phyloP scores from a whole-genome alignment of 1,140 invertebrate genomes.

The Lordiphosa stackelbergi region DNA sequence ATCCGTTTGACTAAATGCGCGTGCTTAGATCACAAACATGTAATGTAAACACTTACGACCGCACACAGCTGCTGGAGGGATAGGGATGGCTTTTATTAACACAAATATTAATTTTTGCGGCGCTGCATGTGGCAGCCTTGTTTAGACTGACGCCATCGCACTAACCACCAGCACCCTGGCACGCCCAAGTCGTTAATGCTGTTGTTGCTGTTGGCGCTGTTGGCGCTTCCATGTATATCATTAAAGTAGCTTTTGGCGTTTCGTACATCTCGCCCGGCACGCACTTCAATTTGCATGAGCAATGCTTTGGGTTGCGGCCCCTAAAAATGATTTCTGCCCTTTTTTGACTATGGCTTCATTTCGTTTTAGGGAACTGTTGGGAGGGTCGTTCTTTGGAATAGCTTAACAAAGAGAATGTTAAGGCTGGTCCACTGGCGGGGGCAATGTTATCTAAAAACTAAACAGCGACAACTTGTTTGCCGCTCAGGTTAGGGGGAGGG shows the following conservation, averaged over 20 bases:
- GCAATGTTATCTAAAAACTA: slow-evolving; percentile 1
- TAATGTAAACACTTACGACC: slow-evolving; percentile 72
- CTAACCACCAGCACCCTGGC: slow-evolving; percentile 12
- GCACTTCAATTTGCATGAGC: slow-evolving; percentile 72
- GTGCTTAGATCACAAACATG: slow-evolving; percentile 67
- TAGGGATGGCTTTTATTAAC: slow-evolving; percentile 61
- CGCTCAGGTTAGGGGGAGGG: too few species aligned
- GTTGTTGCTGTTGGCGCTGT: slow-evolving; percentile 24
- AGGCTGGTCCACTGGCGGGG: not conserved
- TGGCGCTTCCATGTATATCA: slow-evolving; percentile 47
- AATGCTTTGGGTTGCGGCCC: slow-evolving; percentile 44
- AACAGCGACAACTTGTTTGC: slow-evolving; percentile 10
- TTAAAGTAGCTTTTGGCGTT: slow-evolving; percentile 33
- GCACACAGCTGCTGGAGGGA: slow-evolving; percentile 62
- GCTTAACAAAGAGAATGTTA: slow-evolving; percentile 31
- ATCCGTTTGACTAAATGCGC: slow-evolving; percentile 49
- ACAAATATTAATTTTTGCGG: slow-evolving; percentile 75
- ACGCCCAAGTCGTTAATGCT: slow-evolving; percentile 27
- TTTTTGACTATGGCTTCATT: slow-evolving; percentile 59
- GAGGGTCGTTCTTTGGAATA: slow-evolving; percentile 44
- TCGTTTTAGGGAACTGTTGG: slow-evolving; percentile 6
- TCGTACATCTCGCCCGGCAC: slow-evolving; percentile 37
- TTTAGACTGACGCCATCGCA: slow-evolving; percentile 65
- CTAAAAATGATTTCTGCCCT: slow-evolving; percentile 14
- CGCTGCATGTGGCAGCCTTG: slow-evolving; percentile 66